Percentiles rank a stretch among this genome's conserved stretches.
Evolutionary conservation across 2,113 vertebrate species (phyloP).

Genomic region (Balaeniceps rex): DNA sequence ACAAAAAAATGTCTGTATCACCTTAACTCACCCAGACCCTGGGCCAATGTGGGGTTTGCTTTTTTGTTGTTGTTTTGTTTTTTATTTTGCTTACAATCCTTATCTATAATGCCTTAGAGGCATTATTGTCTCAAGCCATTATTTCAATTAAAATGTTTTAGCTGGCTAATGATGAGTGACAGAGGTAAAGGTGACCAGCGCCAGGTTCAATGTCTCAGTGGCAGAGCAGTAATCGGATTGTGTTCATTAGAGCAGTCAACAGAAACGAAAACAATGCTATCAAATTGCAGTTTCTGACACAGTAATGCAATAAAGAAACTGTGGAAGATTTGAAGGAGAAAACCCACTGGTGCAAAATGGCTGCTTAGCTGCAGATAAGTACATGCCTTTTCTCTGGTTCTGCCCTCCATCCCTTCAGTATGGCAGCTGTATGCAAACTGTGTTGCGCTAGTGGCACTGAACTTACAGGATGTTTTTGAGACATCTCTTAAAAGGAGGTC

Average conservation of each 20-base stretch:
- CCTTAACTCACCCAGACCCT: background rate
- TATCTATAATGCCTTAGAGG: background rate
- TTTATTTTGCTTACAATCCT: background rate
- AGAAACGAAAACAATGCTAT: constrained; percentile 28
- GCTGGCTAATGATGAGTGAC: constrained; percentile 15
- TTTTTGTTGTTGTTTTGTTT: background rate
- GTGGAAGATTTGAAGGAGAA: constrained; percentile 6
- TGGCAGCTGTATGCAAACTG: background rate
- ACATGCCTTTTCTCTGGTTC: background rate
- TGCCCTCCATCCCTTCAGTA: background rate
- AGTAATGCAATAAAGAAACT: constrained; percentile 55
- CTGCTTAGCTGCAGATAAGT: background rate
- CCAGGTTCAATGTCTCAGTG: constrained; percentile 55
- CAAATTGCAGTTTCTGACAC: constrained; percentile 32
- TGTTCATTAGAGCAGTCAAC: constrained; percentile 42
- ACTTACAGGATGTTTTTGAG: background rate
- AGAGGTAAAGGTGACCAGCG: constrained; percentile 30
- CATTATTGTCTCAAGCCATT: background rate
- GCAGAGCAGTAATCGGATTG: constrained; percentile 53
- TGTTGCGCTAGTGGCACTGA: background rate
- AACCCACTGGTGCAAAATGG: background rate
- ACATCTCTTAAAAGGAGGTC: background rate
- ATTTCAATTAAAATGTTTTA: constrained; percentile 35
- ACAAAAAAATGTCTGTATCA: background rate
- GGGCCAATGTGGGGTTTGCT: background rate